Evolutionary conservation across 2,888 invertebrate species (phyloP), one percentile per base, ranked within the genome.

Genomic region (Xestia rhomboidea): DNA sequence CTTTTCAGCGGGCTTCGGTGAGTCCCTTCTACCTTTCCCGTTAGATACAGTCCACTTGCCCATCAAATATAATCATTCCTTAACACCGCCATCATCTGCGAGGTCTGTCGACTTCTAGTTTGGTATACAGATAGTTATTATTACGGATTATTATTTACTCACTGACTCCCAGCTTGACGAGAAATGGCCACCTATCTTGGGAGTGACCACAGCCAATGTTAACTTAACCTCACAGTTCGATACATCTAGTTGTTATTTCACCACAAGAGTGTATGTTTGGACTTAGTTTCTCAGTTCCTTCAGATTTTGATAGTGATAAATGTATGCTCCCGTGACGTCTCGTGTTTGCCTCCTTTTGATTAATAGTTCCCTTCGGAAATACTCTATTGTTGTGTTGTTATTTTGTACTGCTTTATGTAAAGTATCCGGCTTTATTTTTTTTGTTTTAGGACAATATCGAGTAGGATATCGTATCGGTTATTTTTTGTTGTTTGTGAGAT

Each of bases 231-330:
- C 54, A 15, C 27, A 34, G 15, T 41, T 60, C 34, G 21, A 49
- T 64, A 6, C 1, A 64, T 76, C 3, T 34, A 21, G 34, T 75
- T 41, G 15, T 54, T 24, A 46, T 49, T 81, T 27, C 27, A 51
- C 49, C 44, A 38, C 60, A 34, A 82, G 21, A 72, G 27, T 72
- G 18, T 41, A 15, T 41, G 11, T 67, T 66, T 27, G 1, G 24
- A 67, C 30, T 46, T 66, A 57, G 66, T 63, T 76, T 57, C 30
- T 34, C 85, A 87, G 88, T 89, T 89, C 90, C 89, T 91, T 90
- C 90, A 88, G 87, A 89, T 90, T 75, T 90, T 92, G 91, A 92
- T 89, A 89, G 88, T 93, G 93, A 93, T 93, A 91, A 93, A 93
- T 94, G 91, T 88, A 83, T 89, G 83, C 79, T 86, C 81, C 73